Evolutionary conservation across 2,113 vertebrate species (phyloP).

Genomic region (Elgaria multicarinata): DNA sequence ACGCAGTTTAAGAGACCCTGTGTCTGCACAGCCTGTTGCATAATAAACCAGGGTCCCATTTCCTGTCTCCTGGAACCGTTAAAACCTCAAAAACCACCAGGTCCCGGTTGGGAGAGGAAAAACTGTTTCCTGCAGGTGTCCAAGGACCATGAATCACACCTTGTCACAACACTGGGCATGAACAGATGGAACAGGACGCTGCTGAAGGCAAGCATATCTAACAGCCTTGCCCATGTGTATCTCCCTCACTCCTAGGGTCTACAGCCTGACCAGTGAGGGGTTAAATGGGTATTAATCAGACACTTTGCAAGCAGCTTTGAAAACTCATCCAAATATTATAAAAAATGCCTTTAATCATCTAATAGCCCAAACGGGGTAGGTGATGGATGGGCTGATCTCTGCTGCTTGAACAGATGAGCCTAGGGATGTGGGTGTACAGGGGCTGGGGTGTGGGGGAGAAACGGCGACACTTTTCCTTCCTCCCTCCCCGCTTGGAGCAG

Average conservation of each 20-base stretch:
- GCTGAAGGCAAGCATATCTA: accelerated
- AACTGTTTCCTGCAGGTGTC: slow-evolving; percentile 75
- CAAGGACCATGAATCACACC: slow-evolving; percentile 68
- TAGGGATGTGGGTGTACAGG: slow-evolving; percentile 53
- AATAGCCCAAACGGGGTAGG: slow-evolving; percentile 64
- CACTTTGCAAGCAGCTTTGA: slow-evolving; percentile 67
- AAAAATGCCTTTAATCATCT: slow-evolving; percentile 79
- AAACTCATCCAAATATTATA: slow-evolving; percentile 78
- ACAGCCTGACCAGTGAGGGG: slow-evolving; percentile 30
- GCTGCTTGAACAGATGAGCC: slow-evolving; percentile 70
- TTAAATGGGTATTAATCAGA: slow-evolving; percentile 69
- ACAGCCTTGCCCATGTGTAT: not conserved
- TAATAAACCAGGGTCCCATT: slow-evolving; percentile 43
- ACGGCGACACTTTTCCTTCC: slow-evolving; percentile 73
- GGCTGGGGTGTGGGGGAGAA: slow-evolving; percentile 41
- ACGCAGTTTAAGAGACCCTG: accelerated
- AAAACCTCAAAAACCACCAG: slow-evolving; percentile 74
- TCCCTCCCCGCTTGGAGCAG: slow-evolving; percentile 62
- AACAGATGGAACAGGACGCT: not conserved
- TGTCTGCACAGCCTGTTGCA: slow-evolving; percentile 41
- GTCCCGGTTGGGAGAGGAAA: slow-evolving; percentile 60
- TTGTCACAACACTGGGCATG: slow-evolving; percentile 52
- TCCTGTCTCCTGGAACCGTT: slow-evolving; percentile 72
- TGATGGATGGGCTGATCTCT: slow-evolving; percentile 73
- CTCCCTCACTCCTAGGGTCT: not conserved